Evolutionary conservation across 2,888 invertebrate species (phyloP).

Genomic region (Netelia melanura): DNA sequence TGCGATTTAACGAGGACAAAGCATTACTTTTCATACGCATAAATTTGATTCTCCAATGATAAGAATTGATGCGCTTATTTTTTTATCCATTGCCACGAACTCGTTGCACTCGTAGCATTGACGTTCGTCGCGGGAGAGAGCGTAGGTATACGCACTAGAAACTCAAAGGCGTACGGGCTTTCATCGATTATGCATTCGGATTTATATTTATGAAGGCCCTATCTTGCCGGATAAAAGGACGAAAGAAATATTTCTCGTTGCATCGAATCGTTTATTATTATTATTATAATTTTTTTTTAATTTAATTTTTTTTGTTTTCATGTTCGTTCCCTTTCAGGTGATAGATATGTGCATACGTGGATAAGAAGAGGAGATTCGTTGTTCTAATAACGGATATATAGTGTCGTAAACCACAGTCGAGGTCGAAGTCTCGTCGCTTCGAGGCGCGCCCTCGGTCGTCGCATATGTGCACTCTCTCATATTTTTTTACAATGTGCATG

Average conservation of each 20-base stretch:
- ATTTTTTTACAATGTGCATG: constrained; percentile 42
- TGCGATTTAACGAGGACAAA: background rate
- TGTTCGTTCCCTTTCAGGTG: background rate
- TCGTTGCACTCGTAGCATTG: constrained; percentile 31
- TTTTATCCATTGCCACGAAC: constrained; percentile 24
- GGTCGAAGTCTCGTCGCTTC: constrained; percentile 69
- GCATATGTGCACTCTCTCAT: constrained; percentile 53
- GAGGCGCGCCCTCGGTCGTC: constrained; percentile 63
- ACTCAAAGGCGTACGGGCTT: constrained; percentile 73
- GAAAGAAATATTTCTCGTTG: constrained; percentile 27
- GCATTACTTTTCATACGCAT: background rate
- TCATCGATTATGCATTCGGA: constrained; percentile 82
- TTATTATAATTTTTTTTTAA: too few relatives aligned
- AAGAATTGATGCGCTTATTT: constrained; percentile 27
- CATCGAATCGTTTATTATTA: constrained; percentile 5
- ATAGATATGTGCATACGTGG: background rate
- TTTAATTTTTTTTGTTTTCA: constrained; percentile 12
- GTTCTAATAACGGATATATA: constrained; percentile 76
- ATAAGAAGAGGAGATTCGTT: constrained; percentile 71
- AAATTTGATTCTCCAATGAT: constrained; percentile 1
- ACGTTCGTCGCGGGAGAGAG: constrained; percentile 39
- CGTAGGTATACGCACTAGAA: constrained; percentile 6
- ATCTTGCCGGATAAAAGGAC: constrained; percentile 65
- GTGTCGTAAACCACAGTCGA: constrained; percentile 73
- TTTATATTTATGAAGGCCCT: constrained; percentile 81